Evolutionary conservation across 1,140 invertebrate species (phyloP).

Genomic region (Aphaenogaster ashmeadi): DNA sequence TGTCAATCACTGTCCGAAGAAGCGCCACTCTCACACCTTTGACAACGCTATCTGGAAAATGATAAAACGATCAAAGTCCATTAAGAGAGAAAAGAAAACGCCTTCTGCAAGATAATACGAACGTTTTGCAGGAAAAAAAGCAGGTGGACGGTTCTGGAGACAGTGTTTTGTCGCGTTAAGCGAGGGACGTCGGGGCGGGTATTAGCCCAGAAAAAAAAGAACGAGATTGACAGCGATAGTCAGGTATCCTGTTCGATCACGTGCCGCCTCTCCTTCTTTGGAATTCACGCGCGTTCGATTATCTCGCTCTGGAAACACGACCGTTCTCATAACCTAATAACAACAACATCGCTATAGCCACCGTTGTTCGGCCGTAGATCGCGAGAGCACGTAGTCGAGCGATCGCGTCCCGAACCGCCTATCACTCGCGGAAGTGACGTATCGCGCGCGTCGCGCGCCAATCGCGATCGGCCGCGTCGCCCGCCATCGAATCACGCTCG

Average conservation of each 20-base stretch:
- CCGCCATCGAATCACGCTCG: not conserved
- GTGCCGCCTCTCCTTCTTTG: no score
- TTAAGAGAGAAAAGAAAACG: not conserved
- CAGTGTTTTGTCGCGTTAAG: not conserved
- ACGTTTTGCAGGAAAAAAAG: not conserved
- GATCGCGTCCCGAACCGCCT: not conserved
- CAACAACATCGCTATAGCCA: not conserved
- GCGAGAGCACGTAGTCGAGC: not conserved
- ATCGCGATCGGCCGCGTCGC: not conserved
- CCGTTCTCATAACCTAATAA: constrained; percentile 2
- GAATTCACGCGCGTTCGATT: not conserved
- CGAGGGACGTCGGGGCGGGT: not conserved
- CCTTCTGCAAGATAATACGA: not conserved
- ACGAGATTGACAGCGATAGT: not conserved
- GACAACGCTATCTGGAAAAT: not conserved
- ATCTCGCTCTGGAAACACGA: not conserved
- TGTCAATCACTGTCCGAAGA: not conserved
- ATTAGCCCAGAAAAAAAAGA: not conserved
- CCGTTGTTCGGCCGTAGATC: not conserved
- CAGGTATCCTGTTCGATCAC: not conserved
- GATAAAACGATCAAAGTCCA: not conserved
- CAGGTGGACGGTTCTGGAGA: not conserved
- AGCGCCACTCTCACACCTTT: not conserved
- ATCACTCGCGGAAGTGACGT: not conserved
- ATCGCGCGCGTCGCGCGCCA: not conserved